Percentiles rank a stretch among this genome's conserved stretches.
Conservation (phyloP, 1,140 invertebrate genomes). For the Lanistes nyassanus region DNA sequence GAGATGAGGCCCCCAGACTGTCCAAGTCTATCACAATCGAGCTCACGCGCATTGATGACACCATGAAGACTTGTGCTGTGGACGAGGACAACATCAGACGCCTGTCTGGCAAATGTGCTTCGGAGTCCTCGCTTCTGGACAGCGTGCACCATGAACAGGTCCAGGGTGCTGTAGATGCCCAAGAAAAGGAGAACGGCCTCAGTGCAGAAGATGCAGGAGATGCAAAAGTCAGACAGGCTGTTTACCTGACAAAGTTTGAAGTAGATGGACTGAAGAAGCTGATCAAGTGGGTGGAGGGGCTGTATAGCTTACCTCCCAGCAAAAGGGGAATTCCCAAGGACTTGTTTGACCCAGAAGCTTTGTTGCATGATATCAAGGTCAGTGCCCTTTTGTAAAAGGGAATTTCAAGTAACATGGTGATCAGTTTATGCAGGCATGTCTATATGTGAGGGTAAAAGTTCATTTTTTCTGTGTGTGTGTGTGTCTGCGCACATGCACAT, state of each 20-base stretch:
- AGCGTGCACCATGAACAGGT: neutral
- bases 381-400: neutral
- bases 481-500: neutral
- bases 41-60: slow-evolving; percentile 54
- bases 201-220: slow-evolving; percentile 15
- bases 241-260: slow-evolving; percentile 74
- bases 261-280: slow-evolving; percentile 83
- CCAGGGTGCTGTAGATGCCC: slow-evolving; percentile 2
- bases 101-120: slow-evolving; percentile 16
- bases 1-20: slow-evolving; percentile 38
- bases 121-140: slow-evolving; percentile 12
- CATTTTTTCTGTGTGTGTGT: neutral
- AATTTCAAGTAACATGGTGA: neutral
- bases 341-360: slow-evolving; percentile 86
- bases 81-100: slow-evolving; percentile 31
- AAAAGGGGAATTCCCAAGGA: slow-evolving; percentile 94
- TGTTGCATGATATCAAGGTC: slow-evolving; percentile 84
- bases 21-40: slow-evolving; percentile 54
- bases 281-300: slow-evolving; percentile 82
- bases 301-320: slow-evolving; percentile 80
- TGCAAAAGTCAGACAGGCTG: neutral
- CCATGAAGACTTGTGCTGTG: slow-evolving; percentile 26
- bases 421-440: neutral
- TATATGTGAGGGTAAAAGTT: neutral
- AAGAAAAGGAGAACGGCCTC: slow-evolving; percentile 10